Percentiles rank a stretch among this genome's conserved stretches.
phyloP scores from a whole-genome alignment of 2,797 vertebrate species.

The Mormyrus proboscirostris region DNA sequence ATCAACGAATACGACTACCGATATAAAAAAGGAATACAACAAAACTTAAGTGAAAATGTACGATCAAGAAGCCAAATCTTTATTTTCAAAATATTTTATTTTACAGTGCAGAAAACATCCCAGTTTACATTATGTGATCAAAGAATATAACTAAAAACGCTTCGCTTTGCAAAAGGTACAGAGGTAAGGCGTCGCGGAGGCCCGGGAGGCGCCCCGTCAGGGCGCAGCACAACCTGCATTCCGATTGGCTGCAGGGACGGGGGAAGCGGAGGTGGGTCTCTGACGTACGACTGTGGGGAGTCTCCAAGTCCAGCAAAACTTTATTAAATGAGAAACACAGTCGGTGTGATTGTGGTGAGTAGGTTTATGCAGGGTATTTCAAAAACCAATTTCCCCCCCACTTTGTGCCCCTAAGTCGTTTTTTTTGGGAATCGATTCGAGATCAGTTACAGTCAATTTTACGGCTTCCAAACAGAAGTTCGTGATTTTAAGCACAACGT shows the following conservation, averaged over 20 bases:
- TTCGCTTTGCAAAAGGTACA: background rate
- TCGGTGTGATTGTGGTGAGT: background rate
- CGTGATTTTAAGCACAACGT: background rate
- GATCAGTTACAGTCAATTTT: background rate
- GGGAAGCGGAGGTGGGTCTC: slow-evolving; percentile 4
- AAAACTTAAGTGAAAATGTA: background rate
- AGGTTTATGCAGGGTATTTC: background rate
- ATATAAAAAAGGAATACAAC: background rate
- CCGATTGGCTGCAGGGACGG: background rate
- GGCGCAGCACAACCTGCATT: background rate
- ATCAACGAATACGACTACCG: background rate
- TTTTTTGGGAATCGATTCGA: background rate
- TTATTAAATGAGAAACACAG: background rate
- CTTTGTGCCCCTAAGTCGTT: background rate
- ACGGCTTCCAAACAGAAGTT: background rate
- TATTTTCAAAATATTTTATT: background rate
- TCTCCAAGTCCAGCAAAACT: background rate
- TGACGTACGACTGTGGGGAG: slow-evolving; percentile 10
- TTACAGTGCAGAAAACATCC: background rate
- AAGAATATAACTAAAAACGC: background rate
- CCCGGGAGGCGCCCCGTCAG: background rate
- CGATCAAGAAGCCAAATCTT: background rate
- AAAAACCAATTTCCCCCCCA: background rate
- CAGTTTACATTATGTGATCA: background rate
- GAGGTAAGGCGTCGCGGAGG: background rate